These are phyloP conservation scores for Drosophila putrida DNA, from an alignment of 2,888 invertebrate species.

Conservation along the genomic window DNA sequence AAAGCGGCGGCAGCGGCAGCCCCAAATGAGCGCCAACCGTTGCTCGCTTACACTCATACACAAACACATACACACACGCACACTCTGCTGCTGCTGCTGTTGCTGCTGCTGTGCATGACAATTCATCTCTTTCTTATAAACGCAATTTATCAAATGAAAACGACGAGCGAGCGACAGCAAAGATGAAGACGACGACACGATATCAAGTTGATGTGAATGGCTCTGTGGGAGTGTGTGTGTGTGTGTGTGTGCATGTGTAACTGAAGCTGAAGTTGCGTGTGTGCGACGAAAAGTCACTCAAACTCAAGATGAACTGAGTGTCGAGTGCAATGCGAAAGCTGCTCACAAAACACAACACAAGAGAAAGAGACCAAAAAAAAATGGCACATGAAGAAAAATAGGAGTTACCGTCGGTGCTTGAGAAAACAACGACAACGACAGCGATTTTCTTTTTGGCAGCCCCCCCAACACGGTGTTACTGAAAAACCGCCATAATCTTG, in stretches of 20 bases:
- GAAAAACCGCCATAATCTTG: conserved; percentile 80
- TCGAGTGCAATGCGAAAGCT: conserved; percentile 37
- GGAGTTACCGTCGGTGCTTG: conserved; percentile 81
- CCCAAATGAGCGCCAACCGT: conserved; percentile 73
- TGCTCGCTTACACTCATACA: conserved; percentile 60
- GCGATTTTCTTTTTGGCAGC: conserved; percentile 54
- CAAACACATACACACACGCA: conserved; percentile 26
- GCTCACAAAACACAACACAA: conserved; percentile 32
- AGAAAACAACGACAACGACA: conserved; percentile 41
- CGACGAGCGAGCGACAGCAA: conserved; percentile 83
- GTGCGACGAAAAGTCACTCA: conserved; percentile 40
- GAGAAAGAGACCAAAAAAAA: conserved; percentile 42
- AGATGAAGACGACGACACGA: conserved; percentile 82
- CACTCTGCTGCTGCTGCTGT: conserved; percentile 38
- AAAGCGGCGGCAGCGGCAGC: conserved; percentile 68
- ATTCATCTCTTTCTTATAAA: conserved; percentile 85
- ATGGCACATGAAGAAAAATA: conserved; percentile 81
- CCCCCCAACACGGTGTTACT: conserved; percentile 56
- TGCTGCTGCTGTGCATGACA: conserved; percentile 82
- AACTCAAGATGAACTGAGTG: conserved; percentile 44
- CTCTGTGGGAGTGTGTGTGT: conserved; percentile 17
- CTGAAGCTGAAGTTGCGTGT: conserved; percentile 29
- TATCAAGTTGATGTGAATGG: conserved; percentile 77
- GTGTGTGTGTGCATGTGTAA: conserved; percentile 14
- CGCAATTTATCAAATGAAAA: conserved; percentile 85